Conservation (phyloP, 2,888 invertebrate genomes). For the Zelleria hepariella region DNA sequence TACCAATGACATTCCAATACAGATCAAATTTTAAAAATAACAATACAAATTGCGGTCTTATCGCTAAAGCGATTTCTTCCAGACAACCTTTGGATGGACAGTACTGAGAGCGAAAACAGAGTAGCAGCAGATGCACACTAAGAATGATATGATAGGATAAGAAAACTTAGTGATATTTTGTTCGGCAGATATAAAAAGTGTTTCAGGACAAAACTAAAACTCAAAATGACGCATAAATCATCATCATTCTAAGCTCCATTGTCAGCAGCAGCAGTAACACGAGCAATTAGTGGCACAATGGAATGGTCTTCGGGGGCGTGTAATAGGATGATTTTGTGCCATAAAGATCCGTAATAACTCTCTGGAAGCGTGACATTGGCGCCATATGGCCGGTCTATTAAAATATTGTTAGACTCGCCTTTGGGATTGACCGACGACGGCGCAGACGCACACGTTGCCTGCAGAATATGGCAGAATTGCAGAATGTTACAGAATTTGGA, state of each 20-base stretch:
- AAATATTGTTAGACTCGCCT: slow-evolving; percentile 13
- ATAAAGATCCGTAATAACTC: slow-evolving; percentile 42
- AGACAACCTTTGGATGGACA: too few relatives aligned
- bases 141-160: too few relatives aligned
- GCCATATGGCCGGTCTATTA: slow-evolving; percentile 42
- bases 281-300: slow-evolving; percentile 5
- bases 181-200: too few relatives aligned
- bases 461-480: slow-evolving; percentile 17
- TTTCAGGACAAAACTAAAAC: background rate
- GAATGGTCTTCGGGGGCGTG: slow-evolving; percentile 31
- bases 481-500: background rate
- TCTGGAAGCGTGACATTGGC: slow-evolving; percentile 42
- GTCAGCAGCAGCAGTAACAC: background rate
- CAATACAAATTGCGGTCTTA: too few relatives aligned
- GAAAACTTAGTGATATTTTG: too few relatives aligned
- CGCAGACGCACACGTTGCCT: background rate
- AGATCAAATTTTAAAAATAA: too few relatives aligned
- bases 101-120: too few relatives aligned
- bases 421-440: slow-evolving; percentile 20
- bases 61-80: too few relatives aligned
- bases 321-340: slow-evolving; percentile 38
- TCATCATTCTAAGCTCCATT: background rate
- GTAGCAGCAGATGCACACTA: too few relatives aligned
- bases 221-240: background rate
- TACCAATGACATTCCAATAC: too few relatives aligned